Evolutionary conservation across 1,140 invertebrate species (phyloP).

Genomic region (Calycopis cecrops): DNA sequence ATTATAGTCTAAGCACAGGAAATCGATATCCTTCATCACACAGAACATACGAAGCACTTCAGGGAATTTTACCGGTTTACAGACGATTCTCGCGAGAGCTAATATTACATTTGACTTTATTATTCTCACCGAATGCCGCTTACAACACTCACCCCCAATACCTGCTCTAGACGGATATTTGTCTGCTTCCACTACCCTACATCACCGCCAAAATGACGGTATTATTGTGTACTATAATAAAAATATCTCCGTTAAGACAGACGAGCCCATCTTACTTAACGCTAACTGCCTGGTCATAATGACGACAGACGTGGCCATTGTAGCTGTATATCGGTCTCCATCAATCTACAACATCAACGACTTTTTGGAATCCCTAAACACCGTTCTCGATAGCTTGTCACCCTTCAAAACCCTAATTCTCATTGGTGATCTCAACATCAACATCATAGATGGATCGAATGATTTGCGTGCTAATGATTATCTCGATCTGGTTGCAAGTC

Average conservation of each 20-base stretch:
- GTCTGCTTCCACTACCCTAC: background rate
- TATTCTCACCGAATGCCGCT: background rate
- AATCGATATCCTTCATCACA: background rate
- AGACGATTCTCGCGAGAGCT: background rate
- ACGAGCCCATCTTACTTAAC: background rate
- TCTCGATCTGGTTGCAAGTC: background rate
- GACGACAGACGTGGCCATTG: background rate
- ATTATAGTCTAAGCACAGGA: background rate
- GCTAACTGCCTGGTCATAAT: background rate
- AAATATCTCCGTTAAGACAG: background rate
- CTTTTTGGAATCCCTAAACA: background rate
- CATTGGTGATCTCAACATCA: background rate
- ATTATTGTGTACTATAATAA: background rate
- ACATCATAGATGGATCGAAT: background rate
- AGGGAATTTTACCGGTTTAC: background rate
- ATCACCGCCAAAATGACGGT: background rate
- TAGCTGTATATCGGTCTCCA: background rate
- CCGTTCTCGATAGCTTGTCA: background rate
- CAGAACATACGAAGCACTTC: background rate
- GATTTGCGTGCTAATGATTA: background rate
- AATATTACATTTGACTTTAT: background rate
- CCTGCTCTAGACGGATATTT: background rate
- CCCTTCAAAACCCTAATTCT: background rate
- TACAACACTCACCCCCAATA: background rate
- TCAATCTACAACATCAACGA: background rate